Evolutionary conservation across 2,888 invertebrate genomes (phyloP).

Genomic region (Stegana nigrithorax): DNA sequence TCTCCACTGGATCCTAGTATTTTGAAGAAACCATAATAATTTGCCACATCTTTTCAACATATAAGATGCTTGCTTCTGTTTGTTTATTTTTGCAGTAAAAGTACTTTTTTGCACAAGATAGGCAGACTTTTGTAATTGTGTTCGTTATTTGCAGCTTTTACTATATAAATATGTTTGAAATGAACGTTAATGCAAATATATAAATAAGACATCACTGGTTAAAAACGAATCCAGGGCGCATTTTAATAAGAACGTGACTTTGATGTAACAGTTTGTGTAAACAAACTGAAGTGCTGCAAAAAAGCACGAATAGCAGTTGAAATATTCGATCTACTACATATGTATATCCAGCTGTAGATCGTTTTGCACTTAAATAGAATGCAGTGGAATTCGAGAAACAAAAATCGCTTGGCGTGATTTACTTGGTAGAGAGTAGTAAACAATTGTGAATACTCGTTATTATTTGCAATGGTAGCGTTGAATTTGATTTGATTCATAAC

Average conservation of each 20-base stretch:
- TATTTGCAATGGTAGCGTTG: background rate
- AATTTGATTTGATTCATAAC: background rate
- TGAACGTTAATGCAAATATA: slow-evolving; percentile 13
- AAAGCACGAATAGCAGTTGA: background rate
- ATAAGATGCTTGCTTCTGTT: no score
- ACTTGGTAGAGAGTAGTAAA: no score
- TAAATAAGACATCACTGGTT: slow-evolving; percentile 28
- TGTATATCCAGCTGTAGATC: background rate
- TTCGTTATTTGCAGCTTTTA: no score
- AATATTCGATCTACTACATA: background rate
- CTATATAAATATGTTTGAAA: slow-evolving; percentile 41
- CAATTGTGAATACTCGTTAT: background rate
- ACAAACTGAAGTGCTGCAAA: slow-evolving; percentile 27
- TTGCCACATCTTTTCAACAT: no score
- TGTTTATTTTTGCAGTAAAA: no score
- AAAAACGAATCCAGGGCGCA: slow-evolving; percentile 9
- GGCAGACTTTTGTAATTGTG: no score
- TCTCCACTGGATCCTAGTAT: no score
- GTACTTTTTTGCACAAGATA: no score
- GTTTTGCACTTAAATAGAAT: background rate
- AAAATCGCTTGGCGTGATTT: no score
- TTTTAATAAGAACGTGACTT: slow-evolving; percentile 53
- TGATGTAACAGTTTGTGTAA: slow-evolving; percentile 41
- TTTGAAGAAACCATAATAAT: no score
- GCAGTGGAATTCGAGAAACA: background rate